These are phyloP conservation scores for Dendrocopos noguchii DNA, from an alignment of 2,113 vertebrate species.

Conservation along the genomic window DNA sequence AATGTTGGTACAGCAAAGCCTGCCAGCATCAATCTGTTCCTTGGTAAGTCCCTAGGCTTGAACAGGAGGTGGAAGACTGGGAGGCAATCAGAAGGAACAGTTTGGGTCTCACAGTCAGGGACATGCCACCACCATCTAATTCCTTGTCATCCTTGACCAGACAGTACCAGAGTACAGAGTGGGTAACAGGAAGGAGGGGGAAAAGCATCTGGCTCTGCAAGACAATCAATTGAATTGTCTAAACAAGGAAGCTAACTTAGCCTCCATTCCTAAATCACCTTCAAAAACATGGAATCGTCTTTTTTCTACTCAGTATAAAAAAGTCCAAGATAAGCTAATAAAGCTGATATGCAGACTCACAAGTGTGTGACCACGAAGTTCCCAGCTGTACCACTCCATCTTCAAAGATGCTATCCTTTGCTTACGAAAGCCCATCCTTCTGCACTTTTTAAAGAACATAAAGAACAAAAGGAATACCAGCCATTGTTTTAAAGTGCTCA, in stretches of 20 bases:
- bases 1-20: not conserved
- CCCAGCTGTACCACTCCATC: not conserved
- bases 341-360: not conserved
- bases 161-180: not conserved
- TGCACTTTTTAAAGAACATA: not conserved
- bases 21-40: rapidly evolving
- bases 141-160: not conserved
- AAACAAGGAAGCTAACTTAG: not conserved
- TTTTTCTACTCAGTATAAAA: not conserved
- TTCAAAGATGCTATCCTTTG: not conserved
- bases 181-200: not conserved
- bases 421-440: not conserved
- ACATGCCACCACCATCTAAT: not conserved
- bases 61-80: not conserved
- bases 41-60: not conserved
- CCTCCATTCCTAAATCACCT: not conserved
- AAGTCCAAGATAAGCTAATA: not conserved
- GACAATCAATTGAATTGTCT: not conserved
- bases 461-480: not conserved
- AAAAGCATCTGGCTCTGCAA: not conserved
- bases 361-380: not conserved
- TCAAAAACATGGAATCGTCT: not conserved
- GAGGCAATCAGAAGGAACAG: not conserved
- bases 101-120: not conserved
- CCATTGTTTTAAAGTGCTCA: not conserved